Conservation (phyloP, 2,888 invertebrate species). For the Clusia tigrina region DNA sequence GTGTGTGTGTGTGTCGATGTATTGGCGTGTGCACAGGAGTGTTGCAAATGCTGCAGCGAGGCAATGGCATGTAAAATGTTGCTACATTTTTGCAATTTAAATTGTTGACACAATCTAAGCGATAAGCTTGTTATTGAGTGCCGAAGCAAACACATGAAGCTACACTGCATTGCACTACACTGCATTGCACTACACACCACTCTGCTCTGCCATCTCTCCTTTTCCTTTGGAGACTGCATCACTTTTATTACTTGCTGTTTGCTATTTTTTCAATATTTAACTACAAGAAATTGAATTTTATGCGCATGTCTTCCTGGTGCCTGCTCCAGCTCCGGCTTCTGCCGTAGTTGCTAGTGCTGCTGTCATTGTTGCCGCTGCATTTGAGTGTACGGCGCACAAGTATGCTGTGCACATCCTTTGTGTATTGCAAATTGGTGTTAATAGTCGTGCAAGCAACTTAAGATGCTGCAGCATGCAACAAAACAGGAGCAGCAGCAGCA, state of each 20-base stretch:
- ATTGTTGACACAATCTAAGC: constrained; percentile 31
- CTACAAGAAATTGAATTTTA: not conserved
- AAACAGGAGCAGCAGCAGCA: not conserved
- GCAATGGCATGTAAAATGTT: constrained; percentile 28
- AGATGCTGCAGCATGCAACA: not conserved
- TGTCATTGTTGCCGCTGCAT: not conserved
- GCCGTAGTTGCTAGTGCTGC: no score
- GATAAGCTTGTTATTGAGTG: constrained; percentile 5
- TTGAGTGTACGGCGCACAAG: not conserved
- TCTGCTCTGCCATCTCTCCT: not conserved
- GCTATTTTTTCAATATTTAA: constrained; percentile 22
- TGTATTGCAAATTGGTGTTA: constrained; percentile 29
- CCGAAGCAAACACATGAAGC: not conserved
- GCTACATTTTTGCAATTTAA: constrained; percentile 33
- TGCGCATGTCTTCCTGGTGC: no score
- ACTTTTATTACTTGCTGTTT: constrained; percentile 10
- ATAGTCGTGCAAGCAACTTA: not conserved
- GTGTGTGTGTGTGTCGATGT: constrained; percentile 8
- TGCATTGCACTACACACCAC: not conserved
- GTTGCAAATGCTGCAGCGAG: constrained; percentile 21
- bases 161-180: not conserved
- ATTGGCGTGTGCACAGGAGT: constrained; percentile 6
- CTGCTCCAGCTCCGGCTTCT: no score
- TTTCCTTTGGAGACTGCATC: no score
- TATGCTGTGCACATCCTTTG: constrained; percentile 17